Conservation (phyloP, 2,888 invertebrate species). For the Troides aeacus region DNA sequence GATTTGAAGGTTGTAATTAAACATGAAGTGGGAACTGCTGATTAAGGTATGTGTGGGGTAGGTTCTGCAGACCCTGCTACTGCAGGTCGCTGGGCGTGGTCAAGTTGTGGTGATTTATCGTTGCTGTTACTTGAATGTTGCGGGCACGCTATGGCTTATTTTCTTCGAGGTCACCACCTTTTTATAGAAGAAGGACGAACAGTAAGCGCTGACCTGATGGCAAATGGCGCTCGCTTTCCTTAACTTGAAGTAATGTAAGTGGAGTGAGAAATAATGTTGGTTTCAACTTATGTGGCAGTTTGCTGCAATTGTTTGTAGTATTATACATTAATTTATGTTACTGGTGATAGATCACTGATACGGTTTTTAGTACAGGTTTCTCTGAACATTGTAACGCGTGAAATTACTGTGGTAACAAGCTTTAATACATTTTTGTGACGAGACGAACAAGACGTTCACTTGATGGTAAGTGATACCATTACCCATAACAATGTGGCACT, state of each 20-base stretch:
- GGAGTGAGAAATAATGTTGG: background rate
- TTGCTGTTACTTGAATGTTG: slow-evolving; percentile 5
- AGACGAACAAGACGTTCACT: too few species aligned
- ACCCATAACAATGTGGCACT: too few species aligned
- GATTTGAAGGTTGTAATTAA: background rate
- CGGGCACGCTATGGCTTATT: slow-evolving; percentile 18
- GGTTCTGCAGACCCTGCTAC: slow-evolving; percentile 6
- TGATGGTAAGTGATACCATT: too few species aligned
- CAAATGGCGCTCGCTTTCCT: background rate
- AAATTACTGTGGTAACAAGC: too few species aligned
- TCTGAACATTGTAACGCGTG: too few species aligned
- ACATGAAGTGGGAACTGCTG: background rate
- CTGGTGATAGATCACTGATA: too few species aligned
- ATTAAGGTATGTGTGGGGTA: background rate
- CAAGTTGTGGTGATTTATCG: slow-evolving; percentile 15
- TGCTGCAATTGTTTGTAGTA: too few species aligned
- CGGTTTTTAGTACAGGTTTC: too few species aligned
- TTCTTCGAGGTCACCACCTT: slow-evolving; percentile 4
- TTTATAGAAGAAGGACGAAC: background rate
- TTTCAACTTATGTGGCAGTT: too few species aligned
- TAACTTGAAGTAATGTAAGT: background rate
- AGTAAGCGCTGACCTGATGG: background rate
- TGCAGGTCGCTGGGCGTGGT: slow-evolving; percentile 2
- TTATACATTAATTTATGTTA: too few species aligned
- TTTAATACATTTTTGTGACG: too few species aligned